These are phyloP conservation scores for Podarcis raffonei DNA, from an alignment of 2,113 vertebrate species.

Conservation along the genomic window DNA sequence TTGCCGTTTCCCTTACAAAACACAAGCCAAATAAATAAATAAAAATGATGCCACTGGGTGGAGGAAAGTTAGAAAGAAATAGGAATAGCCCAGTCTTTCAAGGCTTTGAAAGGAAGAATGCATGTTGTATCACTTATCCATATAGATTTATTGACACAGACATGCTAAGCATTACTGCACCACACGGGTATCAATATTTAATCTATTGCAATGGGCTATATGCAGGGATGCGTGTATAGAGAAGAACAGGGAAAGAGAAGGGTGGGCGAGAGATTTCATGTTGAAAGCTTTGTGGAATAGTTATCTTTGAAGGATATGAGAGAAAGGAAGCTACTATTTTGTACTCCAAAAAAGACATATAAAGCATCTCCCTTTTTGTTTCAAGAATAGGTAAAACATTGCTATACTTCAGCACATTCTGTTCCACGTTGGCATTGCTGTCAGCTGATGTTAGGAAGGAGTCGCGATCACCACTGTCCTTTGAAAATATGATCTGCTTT, in stretches of 20 bases:
- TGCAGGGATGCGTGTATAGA: neutral
- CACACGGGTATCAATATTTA: constrained; percentile 16
- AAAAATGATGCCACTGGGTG: constrained; percentile 1
- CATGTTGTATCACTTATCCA: constrained; percentile 48
- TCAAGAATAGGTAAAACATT: constrained; percentile 69
- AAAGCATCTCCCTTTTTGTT: constrained; percentile 69
- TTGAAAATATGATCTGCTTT: neutral
- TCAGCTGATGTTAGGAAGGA: constrained; percentile 52
- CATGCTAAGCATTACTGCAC: constrained; percentile 54
- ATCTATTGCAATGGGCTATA: constrained; percentile 46
- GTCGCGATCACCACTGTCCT: constrained; percentile 39
- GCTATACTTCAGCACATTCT: constrained; percentile 70
- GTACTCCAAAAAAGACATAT: neutral
- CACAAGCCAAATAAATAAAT: constrained; percentile 13
- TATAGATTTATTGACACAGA: constrained; percentile 56
- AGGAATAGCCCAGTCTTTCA: constrained; percentile 35
- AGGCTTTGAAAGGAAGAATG: constrained; percentile 36
- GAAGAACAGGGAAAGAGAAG: neutral
- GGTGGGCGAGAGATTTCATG: neutral
- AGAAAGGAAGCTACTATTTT: constrained; percentile 70
- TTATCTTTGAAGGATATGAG: constrained; percentile 60
- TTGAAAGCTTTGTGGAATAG: neutral
- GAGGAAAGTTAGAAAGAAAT: neutral
- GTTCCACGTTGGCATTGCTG: constrained; percentile 53
- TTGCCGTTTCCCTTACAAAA: neutral